A percentile compares a stretch with the other conserved stretches of the same genome.
phyloP scores from a whole-genome alignment of 1,140 invertebrate genomes.

The Diachasmimorpha longicaudata region DNA sequence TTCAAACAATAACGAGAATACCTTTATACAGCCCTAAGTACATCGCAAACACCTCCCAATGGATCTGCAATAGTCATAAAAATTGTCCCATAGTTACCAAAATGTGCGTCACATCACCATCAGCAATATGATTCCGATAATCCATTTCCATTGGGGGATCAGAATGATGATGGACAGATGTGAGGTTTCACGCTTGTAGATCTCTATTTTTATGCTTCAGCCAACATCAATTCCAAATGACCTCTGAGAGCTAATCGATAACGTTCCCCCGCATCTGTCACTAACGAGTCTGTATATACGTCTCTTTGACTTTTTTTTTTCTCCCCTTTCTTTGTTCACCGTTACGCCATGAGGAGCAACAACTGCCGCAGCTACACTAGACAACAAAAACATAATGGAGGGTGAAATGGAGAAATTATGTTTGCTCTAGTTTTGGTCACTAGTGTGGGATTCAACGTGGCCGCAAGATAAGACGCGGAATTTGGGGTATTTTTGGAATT shows the following conservation, averaged over 20 bases:
- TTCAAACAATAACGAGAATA: background rate
- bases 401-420: background rate
- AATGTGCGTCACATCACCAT: background rate
- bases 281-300: background rate
- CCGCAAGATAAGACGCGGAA: no score
- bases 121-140: background rate
- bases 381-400: background rate
- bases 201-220: background rate
- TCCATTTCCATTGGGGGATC: background rate
- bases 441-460: background rate
- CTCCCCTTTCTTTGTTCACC: background rate
- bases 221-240: background rate
- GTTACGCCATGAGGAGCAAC: background rate
- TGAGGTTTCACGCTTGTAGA: background rate
- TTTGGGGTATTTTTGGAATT: no score
- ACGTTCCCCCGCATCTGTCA: background rate
- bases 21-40: background rate
- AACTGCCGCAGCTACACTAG: background rate
- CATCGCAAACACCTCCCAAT: background rate
- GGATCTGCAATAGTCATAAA: background rate
- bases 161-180: constrained; percentile 2
- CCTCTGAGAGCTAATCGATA: background rate
- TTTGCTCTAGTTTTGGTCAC: background rate
- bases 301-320: background rate
- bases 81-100: background rate